Evolutionary conservation across 1,140 invertebrate genomes (phyloP).

Genomic region (Steinernema khuongi): DNA sequence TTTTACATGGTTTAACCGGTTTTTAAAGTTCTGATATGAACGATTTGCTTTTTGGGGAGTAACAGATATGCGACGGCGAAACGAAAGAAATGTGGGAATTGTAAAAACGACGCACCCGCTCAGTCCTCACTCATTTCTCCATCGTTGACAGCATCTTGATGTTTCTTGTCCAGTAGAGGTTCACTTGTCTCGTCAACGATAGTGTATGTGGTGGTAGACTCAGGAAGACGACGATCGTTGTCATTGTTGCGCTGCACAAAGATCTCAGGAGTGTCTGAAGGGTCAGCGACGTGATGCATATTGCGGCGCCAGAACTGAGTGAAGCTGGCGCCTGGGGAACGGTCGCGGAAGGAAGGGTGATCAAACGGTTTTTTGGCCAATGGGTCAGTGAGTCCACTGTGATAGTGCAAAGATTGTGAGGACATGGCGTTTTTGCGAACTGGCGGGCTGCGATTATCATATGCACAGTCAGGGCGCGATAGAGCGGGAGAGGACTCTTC

Average conservation of each 20-base stretch:
- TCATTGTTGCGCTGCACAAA: background rate
- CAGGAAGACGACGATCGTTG: background rate
- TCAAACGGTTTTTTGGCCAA: slow-evolving; percentile 30
- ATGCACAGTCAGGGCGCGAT: background rate
- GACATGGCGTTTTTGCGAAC: slow-evolving; percentile 1
- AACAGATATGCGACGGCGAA: background rate
- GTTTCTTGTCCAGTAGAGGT: background rate
- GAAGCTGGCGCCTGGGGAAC: slow-evolving; percentile 35
- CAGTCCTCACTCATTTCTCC: background rate
- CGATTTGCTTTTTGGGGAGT: background rate
- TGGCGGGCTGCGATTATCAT: background rate
- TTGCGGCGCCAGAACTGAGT: slow-evolving; percentile 29
- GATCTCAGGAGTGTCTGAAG: background rate
- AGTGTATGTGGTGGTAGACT: background rate
- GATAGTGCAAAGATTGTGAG: background rate
- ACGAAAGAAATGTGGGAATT: background rate
- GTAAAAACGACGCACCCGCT: background rate
- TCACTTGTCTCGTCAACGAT: background rate
- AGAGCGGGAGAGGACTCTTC: background rate
- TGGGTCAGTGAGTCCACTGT: background rate
- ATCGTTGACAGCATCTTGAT: background rate
- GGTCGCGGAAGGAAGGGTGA: slow-evolving; percentile 33
- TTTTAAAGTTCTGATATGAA: slow-evolving; percentile 2
- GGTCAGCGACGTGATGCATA: slow-evolving; percentile 18
- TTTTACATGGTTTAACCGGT: background rate